These are phyloP conservation scores for Fukomys damarensis DNA, from an alignment of 2,113 vertebrate species.

Conservation along the genomic window DNA sequence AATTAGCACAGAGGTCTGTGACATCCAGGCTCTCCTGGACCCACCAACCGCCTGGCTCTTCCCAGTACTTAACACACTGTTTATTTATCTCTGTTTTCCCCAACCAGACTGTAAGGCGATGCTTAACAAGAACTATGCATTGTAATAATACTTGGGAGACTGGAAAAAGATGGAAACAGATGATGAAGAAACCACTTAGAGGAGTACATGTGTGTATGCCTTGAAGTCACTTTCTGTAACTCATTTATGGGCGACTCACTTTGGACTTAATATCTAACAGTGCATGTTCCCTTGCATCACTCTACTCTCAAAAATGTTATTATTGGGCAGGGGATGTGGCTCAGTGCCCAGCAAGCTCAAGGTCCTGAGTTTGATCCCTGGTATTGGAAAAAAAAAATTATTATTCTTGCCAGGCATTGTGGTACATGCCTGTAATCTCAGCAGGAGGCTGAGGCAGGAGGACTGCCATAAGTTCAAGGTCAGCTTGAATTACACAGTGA, in stretches of 20 bases:
- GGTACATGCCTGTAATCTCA: not conserved
- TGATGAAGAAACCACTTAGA: not conserved
- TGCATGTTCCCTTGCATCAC: not conserved
- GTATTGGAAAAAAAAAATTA: no score
- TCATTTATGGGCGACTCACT: not conserved
- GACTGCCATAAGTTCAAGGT: not conserved
- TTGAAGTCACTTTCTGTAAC: not conserved
- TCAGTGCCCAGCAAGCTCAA: no score
- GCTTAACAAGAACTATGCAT: not conserved
- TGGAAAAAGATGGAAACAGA: not conserved
- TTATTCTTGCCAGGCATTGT: not conserved
- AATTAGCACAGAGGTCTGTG: not conserved
- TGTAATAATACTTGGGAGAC: not conserved
- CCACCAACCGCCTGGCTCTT: not conserved
- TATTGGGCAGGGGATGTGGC: no score
- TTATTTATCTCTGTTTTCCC: not conserved
- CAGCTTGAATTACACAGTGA: not conserved
- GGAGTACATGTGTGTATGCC: fast-evolving
- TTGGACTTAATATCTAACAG: not conserved
- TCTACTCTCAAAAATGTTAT: not conserved
- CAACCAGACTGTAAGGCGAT: fast-evolving
- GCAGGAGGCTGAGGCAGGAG: not conserved
- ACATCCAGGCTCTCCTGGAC: not conserved
- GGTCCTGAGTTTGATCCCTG: no score
- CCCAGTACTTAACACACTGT: not conserved